Conservation (phyloP, 2,797 vertebrate genomes). For the Acrossocheilus fasciatus region DNA sequence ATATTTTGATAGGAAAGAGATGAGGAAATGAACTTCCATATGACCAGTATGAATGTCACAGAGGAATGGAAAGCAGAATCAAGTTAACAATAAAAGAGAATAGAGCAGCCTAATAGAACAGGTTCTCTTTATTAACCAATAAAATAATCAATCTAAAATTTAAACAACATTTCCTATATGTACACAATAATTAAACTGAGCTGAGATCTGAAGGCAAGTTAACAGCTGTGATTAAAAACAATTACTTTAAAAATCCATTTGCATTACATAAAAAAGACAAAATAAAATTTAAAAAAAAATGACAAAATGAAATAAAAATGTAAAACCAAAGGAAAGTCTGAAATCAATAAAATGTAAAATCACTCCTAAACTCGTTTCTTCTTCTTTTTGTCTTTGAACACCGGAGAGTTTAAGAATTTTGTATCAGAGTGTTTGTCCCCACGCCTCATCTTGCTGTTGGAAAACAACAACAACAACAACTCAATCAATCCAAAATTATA, state of each 20-base stretch:
- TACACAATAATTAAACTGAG: neutral
- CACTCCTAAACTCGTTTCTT: conserved; percentile 16
- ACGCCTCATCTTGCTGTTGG: conserved; percentile 80
- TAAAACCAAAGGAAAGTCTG: neutral
- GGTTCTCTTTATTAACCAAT: conserved; percentile 33
- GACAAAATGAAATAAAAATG: neutral
- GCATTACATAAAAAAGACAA: conserved; percentile 17
- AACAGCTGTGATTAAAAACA: neutral
- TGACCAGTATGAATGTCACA: neutral
- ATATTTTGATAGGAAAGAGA: neutral
- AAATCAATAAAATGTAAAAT: conserved; percentile 6
- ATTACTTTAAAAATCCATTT: neutral
- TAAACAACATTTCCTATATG: neutral
- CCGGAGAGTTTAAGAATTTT: conserved; percentile 74
- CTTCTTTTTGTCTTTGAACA: conserved; percentile 71
- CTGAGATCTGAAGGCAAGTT: neutral
- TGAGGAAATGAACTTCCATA: neutral
- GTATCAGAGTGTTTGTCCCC: conserved; percentile 77
- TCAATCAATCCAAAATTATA: neutral
- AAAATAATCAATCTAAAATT: conserved; percentile 11
- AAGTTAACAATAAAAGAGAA: neutral
- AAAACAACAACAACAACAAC: conserved; percentile 3
- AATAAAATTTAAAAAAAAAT: neutral
- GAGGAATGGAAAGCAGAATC: neutral
- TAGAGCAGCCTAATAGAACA: neutral